These are phyloP conservation scores for Cheilosia vernalis DNA, from an alignment of 2,888 invertebrate genomes.

Conservation along the genomic window DNA sequence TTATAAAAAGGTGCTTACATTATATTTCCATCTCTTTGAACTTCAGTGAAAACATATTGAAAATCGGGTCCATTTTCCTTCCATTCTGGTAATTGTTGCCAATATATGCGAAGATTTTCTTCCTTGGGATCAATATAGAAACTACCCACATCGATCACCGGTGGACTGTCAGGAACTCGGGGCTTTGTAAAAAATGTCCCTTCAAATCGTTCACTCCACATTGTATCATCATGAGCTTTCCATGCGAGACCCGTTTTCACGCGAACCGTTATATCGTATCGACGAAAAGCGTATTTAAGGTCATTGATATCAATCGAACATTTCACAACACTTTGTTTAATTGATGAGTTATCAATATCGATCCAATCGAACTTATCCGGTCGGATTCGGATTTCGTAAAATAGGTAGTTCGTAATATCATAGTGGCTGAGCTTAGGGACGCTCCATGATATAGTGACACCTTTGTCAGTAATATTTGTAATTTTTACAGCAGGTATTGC, in stretches of 20 bases:
- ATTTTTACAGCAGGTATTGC: conserved; percentile 78
- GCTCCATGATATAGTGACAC: conserved; percentile 79
- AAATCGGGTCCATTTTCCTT: conserved; percentile 90
- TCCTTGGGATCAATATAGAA: conserved; percentile 87
- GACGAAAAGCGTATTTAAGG: conserved; percentile 79
- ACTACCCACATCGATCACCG: conserved; percentile 89
- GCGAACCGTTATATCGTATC: conserved; percentile 89
- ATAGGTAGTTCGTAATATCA: conserved; percentile 76
- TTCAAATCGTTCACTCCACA: conserved; percentile 89
- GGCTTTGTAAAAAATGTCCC: conserved; percentile 86
- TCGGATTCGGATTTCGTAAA: conserved; percentile 79
- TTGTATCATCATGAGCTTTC: conserved; percentile 83
- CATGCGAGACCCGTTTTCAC: conserved; percentile 85
- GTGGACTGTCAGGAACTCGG: conserved; percentile 86
- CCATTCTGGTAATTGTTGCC: conserved; percentile 89
- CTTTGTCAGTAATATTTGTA: conserved; percentile 77
- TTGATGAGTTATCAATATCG: conserved; percentile 39
- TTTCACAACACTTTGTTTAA: conserved; percentile 75
- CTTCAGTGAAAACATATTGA: conserved; percentile 86
- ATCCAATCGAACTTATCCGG: conserved; percentile 76
- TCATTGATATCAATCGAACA: conserved; percentile 78
- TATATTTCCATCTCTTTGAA: conserved; percentile 77
- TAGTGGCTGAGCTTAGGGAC: conserved; percentile 79
- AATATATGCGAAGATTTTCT: conserved; percentile 89
- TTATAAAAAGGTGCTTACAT: conserved; percentile 76